Evolutionary conservation across 1,140 invertebrate species (phyloP).

Genomic region (Thaumatotibia leucotreta): DNA sequence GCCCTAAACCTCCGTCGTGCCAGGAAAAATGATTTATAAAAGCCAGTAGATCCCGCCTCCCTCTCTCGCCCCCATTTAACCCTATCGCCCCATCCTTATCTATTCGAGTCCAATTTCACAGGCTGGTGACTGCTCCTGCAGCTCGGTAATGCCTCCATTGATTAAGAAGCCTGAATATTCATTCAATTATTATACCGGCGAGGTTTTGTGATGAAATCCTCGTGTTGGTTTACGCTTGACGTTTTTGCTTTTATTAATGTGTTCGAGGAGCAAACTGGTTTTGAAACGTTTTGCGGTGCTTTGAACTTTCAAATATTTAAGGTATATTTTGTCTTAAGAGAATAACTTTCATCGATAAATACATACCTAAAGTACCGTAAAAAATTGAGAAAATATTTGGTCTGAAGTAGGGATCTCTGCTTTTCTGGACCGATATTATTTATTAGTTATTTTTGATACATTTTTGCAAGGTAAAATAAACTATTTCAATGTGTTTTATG

Average conservation of each 20-base stretch:
- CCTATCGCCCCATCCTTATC: conserved; percentile 38
- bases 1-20: conserved; percentile 50
- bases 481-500: too few species aligned
- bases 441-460: too few species aligned
- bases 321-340: too few species aligned
- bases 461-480: too few species aligned
- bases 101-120: conserved; percentile 69
- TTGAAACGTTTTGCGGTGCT: not conserved
- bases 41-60: conserved; percentile 35
- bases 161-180: conserved; percentile 74
- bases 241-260: conserved; percentile 21
- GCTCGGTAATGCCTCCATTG: conserved; percentile 67
- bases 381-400: too few species aligned
- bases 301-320: too few species aligned
- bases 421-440: too few species aligned
- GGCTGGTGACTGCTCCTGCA: conserved; percentile 59
- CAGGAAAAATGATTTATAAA: conserved; percentile 75
- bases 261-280: not conserved
- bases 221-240: conserved; percentile 32
- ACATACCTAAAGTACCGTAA: too few species aligned
- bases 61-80: conserved; percentile 33
- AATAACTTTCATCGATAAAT: too few species aligned
- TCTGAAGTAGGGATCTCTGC: too few species aligned
- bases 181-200: conserved; percentile 66
- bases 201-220: conserved; percentile 54